Base-by-base conservation (phyloP, 2,113 vertebrate species). In the Pedetes capensis region DNA sequence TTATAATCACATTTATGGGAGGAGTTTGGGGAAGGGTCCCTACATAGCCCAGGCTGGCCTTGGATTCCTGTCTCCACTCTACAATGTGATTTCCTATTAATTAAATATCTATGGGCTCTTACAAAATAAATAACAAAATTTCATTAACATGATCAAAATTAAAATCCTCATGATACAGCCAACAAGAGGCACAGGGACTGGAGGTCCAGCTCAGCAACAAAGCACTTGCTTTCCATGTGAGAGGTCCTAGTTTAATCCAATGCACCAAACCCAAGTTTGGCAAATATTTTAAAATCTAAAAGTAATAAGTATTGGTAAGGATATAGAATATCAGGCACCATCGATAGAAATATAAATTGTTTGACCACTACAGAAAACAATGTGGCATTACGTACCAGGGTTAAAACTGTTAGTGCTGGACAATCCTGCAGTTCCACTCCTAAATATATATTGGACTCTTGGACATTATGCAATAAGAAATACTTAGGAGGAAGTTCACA, bases 251-350 rank as follows among this genome's bases (percentile, higher is more conserved):
- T 81, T 72, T 25, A 13, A 59, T 47, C 29, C 68, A 37, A 68
- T n/a, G 63, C n/a, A 37, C 51, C 39, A 80, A n/a, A 85, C 69
- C 51, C 11, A 79, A 66, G 23, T 57, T 9, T 80, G 66, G 44
- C 32, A 85, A 89, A 64, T 83, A 94, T n/a, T 83, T 94, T 69
- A 64, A 96, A 74, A 20, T 82, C 49, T 71, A 44, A 79, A 87
- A 93, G 93, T 87, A 74, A 49, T 83, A 75, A 92, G 71, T 84
- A 29, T 12, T 84, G 16, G 6, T 75, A 81, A 85, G 44, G 37
- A 81, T 0, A 78, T 49, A 92, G 23, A 75, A 44, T 14, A 85
- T 68, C 34, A 85, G 53, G 39, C 47, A 76, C 20, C 64, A n/a
- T n/a, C 66, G 18, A 87, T 51, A 27, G 13, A 9, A 90, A 25